These are phyloP conservation scores for Drosophila stalkeri DNA, from an alignment of 2,888 invertebrate species.

Conservation along the genomic window DNA sequence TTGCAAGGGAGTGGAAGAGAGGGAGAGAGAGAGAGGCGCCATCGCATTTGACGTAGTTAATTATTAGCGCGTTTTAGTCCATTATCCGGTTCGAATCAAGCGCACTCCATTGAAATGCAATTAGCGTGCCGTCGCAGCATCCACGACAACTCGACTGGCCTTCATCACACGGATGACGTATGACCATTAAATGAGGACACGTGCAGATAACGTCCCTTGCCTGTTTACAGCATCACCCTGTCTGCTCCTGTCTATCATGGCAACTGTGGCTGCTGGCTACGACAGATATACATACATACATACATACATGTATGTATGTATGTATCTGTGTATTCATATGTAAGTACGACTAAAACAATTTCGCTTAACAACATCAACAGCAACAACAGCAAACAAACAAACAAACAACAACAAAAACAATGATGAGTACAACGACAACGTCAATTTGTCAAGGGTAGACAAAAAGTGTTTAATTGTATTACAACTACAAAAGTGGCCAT, in stretches of 20 bases:
- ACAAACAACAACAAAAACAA: conserved; percentile 3
- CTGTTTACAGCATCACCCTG: not conserved
- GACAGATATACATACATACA: not conserved
- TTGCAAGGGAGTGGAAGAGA: not conserved
- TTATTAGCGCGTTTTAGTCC: conserved; percentile 77
- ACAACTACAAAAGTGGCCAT: conserved; percentile 45
- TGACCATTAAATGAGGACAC: conserved; percentile 67
- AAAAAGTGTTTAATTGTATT: conserved; percentile 68
- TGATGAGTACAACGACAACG: conserved; percentile 12
- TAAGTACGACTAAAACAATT: conserved; percentile 59
- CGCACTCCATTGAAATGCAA: conserved; percentile 72
- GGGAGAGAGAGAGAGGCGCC: not conserved
- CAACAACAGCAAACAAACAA: conserved; percentile 24
- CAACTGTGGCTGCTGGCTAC: conserved; percentile 13
- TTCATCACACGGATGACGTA: conserved; percentile 52
- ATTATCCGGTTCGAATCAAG: conserved; percentile 66
- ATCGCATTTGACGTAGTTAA: conserved; percentile 65
- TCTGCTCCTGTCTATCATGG: conserved; percentile 11
- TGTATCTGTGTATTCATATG: conserved; percentile 9
- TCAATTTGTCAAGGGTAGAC: conserved; percentile 56
- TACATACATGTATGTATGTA: not conserved
- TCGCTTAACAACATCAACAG: conserved; percentile 41
- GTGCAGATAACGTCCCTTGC: conserved; percentile 24
- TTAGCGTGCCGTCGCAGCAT: conserved; percentile 53
- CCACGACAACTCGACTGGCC: conserved; percentile 4